Percentiles rank a stretch among this genome's conserved stretches.
These are phyloP conservation scores for Vimba vimba DNA, from an alignment of 2,113 vertebrate genomes.

Conservation along the genomic window DNA sequence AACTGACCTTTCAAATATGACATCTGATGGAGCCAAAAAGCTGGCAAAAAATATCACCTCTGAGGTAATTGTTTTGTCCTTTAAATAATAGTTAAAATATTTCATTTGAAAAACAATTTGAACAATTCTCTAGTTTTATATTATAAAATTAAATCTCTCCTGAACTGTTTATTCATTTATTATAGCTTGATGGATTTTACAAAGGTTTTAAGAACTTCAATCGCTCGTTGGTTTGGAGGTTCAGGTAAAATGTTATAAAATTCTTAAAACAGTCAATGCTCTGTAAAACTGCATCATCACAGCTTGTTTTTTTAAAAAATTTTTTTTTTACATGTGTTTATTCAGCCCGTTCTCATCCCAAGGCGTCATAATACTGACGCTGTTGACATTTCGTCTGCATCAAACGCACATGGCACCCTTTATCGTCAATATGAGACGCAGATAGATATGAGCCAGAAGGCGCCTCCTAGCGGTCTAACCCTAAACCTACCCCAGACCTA, in stretches of 20 bases:
- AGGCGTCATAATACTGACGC: too few relatives aligned
- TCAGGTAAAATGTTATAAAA: background rate
- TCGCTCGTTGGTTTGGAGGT: rapidly evolving
- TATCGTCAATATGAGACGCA: too few relatives aligned
- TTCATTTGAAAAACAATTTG: background rate
- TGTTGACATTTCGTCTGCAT: too few relatives aligned
- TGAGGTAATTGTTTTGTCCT: background rate
- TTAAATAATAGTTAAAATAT: background rate
- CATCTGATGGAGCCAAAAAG: background rate
- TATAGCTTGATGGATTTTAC: background rate
- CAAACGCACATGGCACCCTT: too few relatives aligned
- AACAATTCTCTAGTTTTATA: background rate
- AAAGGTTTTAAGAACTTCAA: rapidly evolving
- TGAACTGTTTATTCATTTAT: background rate
- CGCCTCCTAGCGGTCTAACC: too few relatives aligned
- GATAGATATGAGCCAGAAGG: too few relatives aligned
- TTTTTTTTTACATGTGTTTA: background rate
- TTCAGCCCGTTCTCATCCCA: too few relatives aligned
- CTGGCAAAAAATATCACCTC: rapidly evolving
- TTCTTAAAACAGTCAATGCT: background rate
- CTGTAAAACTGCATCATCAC: background rate
- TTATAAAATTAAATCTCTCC: background rate
- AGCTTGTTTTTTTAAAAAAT: too few relatives aligned
- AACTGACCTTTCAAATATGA: background rate
- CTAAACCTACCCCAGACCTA: too few relatives aligned